Percentiles rank a stretch among this genome's conserved stretches.
These are phyloP conservation scores for Rhaphigaster nebulosa DNA, from an alignment of 2,888 invertebrate genomes.

Conservation along the genomic window DNA sequence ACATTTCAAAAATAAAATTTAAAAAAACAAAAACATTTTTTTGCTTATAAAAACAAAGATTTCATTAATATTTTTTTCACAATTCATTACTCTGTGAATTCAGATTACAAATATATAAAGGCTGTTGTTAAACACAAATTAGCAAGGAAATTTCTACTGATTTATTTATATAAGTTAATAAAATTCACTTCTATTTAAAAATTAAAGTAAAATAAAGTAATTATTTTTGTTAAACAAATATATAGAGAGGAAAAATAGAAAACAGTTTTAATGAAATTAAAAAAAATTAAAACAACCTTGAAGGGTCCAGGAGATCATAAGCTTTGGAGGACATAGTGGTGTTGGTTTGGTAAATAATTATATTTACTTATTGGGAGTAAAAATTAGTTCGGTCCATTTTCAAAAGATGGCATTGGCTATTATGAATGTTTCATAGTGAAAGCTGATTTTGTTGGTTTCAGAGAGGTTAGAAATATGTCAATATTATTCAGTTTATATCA, in stretches of 20 bases:
- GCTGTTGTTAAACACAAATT: not conserved
- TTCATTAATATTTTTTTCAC: not conserved
- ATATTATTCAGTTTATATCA: too few species aligned
- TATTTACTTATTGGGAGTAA: too few species aligned
- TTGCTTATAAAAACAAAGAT: not conserved
- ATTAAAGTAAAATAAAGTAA: constrained; percentile 11
- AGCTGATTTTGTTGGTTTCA: too few species aligned
- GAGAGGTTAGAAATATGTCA: too few species aligned
- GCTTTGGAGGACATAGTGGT: too few species aligned
- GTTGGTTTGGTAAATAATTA: not conserved
- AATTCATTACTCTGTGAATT: not conserved
- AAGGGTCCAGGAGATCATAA: not conserved
- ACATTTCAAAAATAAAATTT: not conserved
- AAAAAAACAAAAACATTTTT: not conserved
- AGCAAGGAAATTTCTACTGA: not conserved
- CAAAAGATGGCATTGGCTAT: too few species aligned
- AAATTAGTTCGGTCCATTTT: too few species aligned
- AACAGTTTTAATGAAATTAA: not conserved
- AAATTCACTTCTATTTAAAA: constrained; percentile 45
- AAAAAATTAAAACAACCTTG: not conserved
- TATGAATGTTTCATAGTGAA: too few species aligned
- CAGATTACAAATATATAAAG: not conserved
- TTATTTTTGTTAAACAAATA: not conserved
- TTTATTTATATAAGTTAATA: not conserved
- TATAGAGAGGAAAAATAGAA: not conserved